Evolutionary conservation across 2,113 vertebrate genomes (phyloP), one percentile per base, ranked within the genome.

Genomic region (Gasterosteus aculeatus): DNA sequence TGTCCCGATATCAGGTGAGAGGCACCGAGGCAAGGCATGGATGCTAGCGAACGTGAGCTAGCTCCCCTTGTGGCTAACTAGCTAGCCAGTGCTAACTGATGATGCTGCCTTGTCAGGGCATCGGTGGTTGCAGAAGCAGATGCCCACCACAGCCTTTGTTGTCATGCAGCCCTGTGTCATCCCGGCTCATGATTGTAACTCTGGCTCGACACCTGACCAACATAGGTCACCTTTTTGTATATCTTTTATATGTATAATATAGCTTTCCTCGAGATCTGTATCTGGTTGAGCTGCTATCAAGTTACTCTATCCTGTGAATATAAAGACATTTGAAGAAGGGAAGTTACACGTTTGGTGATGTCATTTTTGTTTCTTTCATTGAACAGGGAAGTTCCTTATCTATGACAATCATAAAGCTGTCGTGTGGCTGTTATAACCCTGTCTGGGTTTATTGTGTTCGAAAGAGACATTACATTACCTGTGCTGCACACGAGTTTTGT

Each of bases 51-150:
- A 51, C 14, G 67, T 38, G 59, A 72, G 87, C 86, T 88, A 88
- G 59, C 87, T 49, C 42, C 26, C 42, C 63, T 69, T 53, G 63
- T 31, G 49, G 87, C 89, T 89, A 91, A 80, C 85, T 85, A 90
- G 89, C 87, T 60, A 73, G 72, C 38, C 74, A 33, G n/a, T 84
- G 90, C 85, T 92, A 90, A 80, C 78, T 64, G 84, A 15, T 33
- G 41, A 86, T 70, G 82, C 68, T 88, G 73, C 41, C 39, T 54
- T 68, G 56, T 72, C 65, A 56, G 85, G n/a, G 73, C 69, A 81
- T 73, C 74, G 35, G 62, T 51, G 58, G 33, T 11, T 16, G 22
- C 9, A 49, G 46, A 16, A 64, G 46, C 70, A 57, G 47, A 57
- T 68, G 67, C 15, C 38, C 14, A 15, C 41, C 15, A 22, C 62